phyloP scores from a whole-genome alignment of 2,113 vertebrate genomes.

The Ceyx margarethae region DNA sequence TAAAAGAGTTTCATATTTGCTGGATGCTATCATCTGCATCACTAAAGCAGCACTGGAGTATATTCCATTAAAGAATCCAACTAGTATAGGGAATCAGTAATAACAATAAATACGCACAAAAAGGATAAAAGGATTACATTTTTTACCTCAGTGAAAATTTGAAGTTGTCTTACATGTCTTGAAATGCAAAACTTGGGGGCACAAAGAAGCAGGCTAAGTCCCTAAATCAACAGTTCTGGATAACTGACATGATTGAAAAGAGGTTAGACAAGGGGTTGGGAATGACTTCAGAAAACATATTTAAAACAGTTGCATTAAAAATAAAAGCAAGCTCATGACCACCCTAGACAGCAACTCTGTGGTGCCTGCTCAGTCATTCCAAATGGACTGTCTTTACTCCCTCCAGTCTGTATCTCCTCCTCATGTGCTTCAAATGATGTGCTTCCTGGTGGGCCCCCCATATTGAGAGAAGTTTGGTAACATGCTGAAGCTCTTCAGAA shows the following conservation, averaged over 20 bases:
- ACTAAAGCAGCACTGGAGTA: neutral
- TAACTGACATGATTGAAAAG: neutral
- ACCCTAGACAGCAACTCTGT: neutral
- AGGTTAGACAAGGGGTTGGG: neutral
- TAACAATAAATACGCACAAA: neutral
- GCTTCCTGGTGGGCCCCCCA: neutral
- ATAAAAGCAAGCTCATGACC: neutral
- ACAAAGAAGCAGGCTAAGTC: neutral
- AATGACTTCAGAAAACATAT: neutral
- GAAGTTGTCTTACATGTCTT: neutral
- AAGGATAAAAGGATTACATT: neutral
- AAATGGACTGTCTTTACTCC: neutral
- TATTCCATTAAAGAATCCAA: neutral
- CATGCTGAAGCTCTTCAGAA: conserved; percentile 8
- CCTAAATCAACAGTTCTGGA: neutral
- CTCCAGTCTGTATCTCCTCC: neutral
- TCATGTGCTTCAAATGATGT: neutral
- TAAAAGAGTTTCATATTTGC: neutral
- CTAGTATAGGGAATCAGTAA: neutral
- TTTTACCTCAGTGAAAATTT: neutral
- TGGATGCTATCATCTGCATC: neutral
- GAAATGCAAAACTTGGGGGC: neutral
- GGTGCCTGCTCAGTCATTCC: neutral
- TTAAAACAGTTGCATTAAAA: neutral
- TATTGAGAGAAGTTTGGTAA: neutral